A percentile compares a stretch with the other conserved stretches of the same genome.
Evolutionary conservation across 2,888 invertebrate species (phyloP).

Genomic region (Hoplodrina ambigua): DNA sequence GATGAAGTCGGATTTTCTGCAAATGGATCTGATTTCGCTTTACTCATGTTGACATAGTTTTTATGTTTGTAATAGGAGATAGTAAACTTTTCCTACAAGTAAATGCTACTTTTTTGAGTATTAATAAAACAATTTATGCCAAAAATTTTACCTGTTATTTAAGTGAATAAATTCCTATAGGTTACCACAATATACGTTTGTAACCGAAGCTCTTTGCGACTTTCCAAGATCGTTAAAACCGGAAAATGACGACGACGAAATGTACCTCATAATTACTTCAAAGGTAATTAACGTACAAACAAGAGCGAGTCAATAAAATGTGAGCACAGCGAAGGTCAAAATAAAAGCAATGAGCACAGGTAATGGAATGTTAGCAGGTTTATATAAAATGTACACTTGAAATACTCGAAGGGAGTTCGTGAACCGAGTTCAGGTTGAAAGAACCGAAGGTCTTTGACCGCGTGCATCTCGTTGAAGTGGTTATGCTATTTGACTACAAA

Average conservation of each 20-base stretch:
- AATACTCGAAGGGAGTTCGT: slow-evolving; percentile 54
- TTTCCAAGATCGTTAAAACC: slow-evolving; percentile 21
- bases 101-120: no score
- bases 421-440: slow-evolving; percentile 52
- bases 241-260: slow-evolving; percentile 23
- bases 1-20: slow-evolving; percentile 59
- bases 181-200: background rate
- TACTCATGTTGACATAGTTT: slow-evolving; percentile 64
- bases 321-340: slow-evolving; percentile 32
- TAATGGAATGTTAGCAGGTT: slow-evolving; percentile 33
- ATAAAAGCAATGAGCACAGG: slow-evolving; percentile 32
- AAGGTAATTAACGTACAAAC: slow-evolving; percentile 46
- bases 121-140: no score
- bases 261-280: slow-evolving; percentile 43
- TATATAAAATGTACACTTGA: slow-evolving; percentile 48
- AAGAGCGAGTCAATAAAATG: slow-evolving; percentile 41
- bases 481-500: slow-evolving; percentile 5
- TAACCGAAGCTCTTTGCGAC: background rate
- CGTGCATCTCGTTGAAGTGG: slow-evolving; percentile 32
- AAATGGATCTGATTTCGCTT: slow-evolving; percentile 66
- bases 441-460: slow-evolving; percentile 51
- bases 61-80: slow-evolving; percentile 27
- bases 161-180: background rate
- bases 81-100: background rate
- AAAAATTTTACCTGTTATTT: no score